Conservation (phyloP, 2,113 vertebrate species). For the Cariama cristata region DNA sequence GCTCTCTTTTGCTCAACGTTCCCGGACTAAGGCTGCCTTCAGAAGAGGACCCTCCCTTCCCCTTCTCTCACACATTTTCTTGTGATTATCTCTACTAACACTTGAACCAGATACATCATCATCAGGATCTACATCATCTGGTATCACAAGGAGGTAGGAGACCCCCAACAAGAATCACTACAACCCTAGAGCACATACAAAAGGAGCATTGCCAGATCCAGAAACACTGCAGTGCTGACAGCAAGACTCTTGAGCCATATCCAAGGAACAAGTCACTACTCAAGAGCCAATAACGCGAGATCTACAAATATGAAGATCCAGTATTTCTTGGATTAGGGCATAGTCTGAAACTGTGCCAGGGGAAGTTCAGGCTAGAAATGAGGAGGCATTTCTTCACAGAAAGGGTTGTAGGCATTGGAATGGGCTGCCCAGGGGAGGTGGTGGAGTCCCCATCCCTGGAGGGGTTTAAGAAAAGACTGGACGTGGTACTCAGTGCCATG, state of each 20-base stretch:
- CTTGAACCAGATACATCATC: background rate
- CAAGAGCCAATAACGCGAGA: background rate
- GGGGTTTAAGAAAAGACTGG: too few species aligned
- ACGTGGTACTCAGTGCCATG: too few species aligned
- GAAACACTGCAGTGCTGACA: background rate
- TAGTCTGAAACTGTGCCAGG: too few species aligned
- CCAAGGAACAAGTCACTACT: background rate
- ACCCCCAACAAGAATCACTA: background rate
- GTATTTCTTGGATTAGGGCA: background rate
- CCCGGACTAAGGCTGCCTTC: background rate
- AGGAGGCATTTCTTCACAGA: too few species aligned
- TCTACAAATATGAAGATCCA: background rate
- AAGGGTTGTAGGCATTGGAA: too few species aligned
- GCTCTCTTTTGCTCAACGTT: background rate
- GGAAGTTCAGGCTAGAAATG: too few species aligned
- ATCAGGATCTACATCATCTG: background rate
- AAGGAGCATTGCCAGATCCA: background rate
- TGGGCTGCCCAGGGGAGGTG: too few species aligned
- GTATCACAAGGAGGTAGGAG: background rate
- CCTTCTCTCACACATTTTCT: background rate
- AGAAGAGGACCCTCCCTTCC: background rate
- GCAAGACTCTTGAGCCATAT: background rate
- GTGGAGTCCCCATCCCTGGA: too few species aligned
- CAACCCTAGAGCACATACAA: rapidly evolving
- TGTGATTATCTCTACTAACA: background rate